Base-by-base conservation (phyloP, 2,113 vertebrate species). In the Chaenocephalus aceratus region DNA sequence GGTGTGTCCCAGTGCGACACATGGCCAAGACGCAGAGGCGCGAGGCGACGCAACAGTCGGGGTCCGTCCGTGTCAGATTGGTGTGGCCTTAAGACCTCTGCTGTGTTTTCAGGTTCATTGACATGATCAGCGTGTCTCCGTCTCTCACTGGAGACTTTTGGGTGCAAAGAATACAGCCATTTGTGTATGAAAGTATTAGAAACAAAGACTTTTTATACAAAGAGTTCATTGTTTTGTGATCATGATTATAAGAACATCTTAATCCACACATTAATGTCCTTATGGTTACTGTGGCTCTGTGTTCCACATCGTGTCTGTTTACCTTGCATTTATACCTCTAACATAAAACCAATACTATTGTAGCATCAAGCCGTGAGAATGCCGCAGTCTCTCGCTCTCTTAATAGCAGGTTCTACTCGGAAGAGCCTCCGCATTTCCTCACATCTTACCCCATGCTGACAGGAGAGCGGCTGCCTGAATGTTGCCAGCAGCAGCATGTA, bases 401-500 rank as follows among this genome's bases (percentile, higher is more conserved):
- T 61, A 65, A 64, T 53, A 59, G 70, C 65, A 4, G 78, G 9
- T 59, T 73, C 46, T 64, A 18, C 72, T 60, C 66, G 7, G 60
- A 11, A 30, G 5, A 75, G 70, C 66, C 61, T 63, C 73, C 18
- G 67, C 51, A 9, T 77, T 86, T 85, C 79, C 71, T 91, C 83
- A 80, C 78, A 77, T 85, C 82, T 77, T 56, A 52, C 69, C 51
- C 65, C 76, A 58, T 71, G 76, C 84, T 86, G 76, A 73, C 75
- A 41, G 71, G 49, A 80, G 80, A 48, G 45, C 21, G 21, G 62
- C 70, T 60, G 60, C 52, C 70, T 87, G 80, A 85, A 80, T 66
- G 66, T 75, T 80, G 64, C 86, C 64, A 70, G 65, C 70, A 84
- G 86, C 80, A 77, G 68, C 80, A 72, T 91, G 75, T 80, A 86